phyloP scores from a whole-genome alignment of 2,113 vertebrate genomes.

The Erpornis zantholeuca region DNA sequence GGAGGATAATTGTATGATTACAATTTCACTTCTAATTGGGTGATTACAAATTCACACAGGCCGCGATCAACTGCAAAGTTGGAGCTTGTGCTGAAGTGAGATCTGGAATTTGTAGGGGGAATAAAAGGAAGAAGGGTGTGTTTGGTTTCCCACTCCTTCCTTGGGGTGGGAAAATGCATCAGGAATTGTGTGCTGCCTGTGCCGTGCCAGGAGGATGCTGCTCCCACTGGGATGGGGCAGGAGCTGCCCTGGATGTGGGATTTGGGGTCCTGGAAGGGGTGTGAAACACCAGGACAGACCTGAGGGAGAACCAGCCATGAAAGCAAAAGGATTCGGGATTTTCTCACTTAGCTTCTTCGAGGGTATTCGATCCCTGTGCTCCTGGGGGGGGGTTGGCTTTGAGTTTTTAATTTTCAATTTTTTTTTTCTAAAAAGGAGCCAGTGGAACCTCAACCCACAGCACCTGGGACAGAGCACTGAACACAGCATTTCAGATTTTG shows the following conservation, averaged over 20 bases:
- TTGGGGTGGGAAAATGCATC: rapidly evolving
- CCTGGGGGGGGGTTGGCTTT: neutral
- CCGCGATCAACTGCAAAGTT: neutral
- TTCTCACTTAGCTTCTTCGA: neutral
- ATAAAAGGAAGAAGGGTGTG: neutral
- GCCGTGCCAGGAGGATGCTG: neutral
- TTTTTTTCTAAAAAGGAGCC: neutral
- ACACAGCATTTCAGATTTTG: neutral
- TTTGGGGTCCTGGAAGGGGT: neutral
- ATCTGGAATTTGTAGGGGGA: neutral
- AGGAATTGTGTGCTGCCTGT: rapidly evolving
- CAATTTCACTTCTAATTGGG: constrained; percentile 32
- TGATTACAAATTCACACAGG: constrained; percentile 22
- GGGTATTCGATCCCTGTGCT: rapidly evolving
- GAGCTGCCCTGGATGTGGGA: neutral
- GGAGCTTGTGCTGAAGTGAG: neutral
- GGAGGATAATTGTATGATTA: constrained; percentile 51
- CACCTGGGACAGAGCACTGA: neutral
- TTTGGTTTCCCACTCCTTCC: too few relatives aligned
- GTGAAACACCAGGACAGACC: neutral
- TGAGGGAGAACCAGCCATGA: rapidly evolving
- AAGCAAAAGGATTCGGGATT: neutral
- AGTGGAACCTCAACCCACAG: neutral
- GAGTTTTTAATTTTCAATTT: neutral
- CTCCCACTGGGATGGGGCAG: neutral